Percentiles rank a stretch among this genome's conserved stretches.
phyloP scores from a whole-genome alignment of 2,113 vertebrate genomes.

The Tympanuchus pallidicinctus region DNA sequence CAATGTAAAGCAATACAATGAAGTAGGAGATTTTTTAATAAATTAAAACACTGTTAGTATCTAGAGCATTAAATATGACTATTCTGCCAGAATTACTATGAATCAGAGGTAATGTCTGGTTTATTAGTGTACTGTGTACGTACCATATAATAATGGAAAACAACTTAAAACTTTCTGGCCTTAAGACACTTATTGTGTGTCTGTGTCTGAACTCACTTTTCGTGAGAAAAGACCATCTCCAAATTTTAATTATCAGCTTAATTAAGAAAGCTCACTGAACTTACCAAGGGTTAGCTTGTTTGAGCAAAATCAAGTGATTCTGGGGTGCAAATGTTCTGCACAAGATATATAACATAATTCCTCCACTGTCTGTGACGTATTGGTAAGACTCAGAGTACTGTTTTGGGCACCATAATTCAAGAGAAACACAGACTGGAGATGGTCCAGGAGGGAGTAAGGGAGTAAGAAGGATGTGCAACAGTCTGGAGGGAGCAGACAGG shows the following conservation, averaged over 20 bases:
- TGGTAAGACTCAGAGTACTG: neutral
- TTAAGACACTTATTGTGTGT: neutral
- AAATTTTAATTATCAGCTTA: neutral
- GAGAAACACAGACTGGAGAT: conserved; percentile 17
- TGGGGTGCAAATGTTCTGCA: neutral
- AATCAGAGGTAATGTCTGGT: neutral
- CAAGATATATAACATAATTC: neutral
- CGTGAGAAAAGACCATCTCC: neutral
- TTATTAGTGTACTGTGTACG: neutral
- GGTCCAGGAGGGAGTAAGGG: neutral
- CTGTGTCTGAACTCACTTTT: neutral
- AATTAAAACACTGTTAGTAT: neutral
- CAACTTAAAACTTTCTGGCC: neutral
- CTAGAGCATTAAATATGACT: neutral
- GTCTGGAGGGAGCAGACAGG: neutral
- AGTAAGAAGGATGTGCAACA: conserved; percentile 1
- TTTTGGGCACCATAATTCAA: neutral
- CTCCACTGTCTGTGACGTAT: neutral
- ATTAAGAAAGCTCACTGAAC: neutral
- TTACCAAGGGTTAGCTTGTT: neutral
- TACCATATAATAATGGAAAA: too few relatives aligned
- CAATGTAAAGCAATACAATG: neutral
- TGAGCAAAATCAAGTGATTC: neutral
- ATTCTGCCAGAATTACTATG: neutral
- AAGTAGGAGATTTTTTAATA: neutral